Evolutionary conservation across 1,140 invertebrate species (phyloP), one percentile per base, ranked within the genome.

Genomic region (Drosophila bocki): DNA sequence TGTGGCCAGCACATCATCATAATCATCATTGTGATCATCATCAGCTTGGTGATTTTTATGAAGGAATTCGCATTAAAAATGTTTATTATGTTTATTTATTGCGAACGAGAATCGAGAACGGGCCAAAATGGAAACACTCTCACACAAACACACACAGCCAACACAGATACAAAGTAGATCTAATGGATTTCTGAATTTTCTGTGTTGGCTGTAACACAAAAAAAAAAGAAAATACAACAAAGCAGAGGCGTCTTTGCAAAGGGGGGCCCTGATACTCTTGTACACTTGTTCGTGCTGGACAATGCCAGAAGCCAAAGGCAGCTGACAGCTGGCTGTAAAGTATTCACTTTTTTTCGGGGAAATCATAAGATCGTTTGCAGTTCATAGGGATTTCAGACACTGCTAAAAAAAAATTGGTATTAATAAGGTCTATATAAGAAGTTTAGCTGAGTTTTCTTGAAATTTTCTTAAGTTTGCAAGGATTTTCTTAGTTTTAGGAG

Each of bases 41-140:
- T 67, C 71, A 47, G 77, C 77, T 71, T 82, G 59, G 75, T 88
- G 77, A 80, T 68, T 87, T 87, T 88, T 78, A 78, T 88, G 80
- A 80, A 88, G 69, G 84, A 88, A 88, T 88, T 88, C 84, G 85
- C 84, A 88, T 90, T 88, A 90, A 88, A 90, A 90, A 80, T 90
- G 85, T 88, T 90, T 84, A 88, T 81, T 88, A 81, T 88, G 84
- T 88, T 88, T 88, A 88, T 88, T 88, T 90, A 88, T 88, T 88
- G 78, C 80, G 82, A 87, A 83, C 84, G 77, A 80, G 76, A 78
- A 86, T 64, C 70, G 76, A 79, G 83, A 71, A 72, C 82, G 67
- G 54, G 54, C 82, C 83, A 75, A 87, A 84, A 87, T 87, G 80
- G 62, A 75, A 82, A 72, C 17, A 76, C 64, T 44, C 72, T 74